Base-by-base conservation (phyloP, 2,113 vertebrate species). In the Trichomycterus rosablanca region DNA sequence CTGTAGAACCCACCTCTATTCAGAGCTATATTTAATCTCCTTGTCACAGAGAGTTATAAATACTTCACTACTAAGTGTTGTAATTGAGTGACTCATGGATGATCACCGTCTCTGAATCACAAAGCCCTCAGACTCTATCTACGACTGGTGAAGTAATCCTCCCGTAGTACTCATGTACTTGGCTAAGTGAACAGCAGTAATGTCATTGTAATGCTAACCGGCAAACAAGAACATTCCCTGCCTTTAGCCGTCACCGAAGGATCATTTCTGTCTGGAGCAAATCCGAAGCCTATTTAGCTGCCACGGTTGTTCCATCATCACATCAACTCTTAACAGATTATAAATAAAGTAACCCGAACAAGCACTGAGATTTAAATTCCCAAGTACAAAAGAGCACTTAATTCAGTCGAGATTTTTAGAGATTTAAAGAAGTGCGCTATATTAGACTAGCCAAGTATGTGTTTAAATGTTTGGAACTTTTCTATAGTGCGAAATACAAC, bases 151-250 rank as follows among this genome's bases (percentile, higher is more conserved):
- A 78, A 28, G 69, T 70, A 75, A 78, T 57, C 49, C 24, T 63
- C 28, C 28, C 54, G 68, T 75, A 67, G 70, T 77, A 71, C 39
- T 43, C 55, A 68, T 81, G 72, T 63, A 74, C 70, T 32, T 35
- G 23, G 59, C 62, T 59, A 66, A 67, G 49, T 28, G 3, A 64
- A 67, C 44, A 3, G 68, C 40, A 55, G 63, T 20, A 5, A 24
- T 6, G 59, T 63, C 70, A 79, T 66, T 4, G 56, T 78, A 73
- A 83, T 76, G 68, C 68, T 69, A 74, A 81, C 71, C 76, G 78
- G 65, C 82, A 83, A n/a, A 52, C 12, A 15, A 71, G 76, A 68
- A 81, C 66, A 63, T 73, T 75, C 66, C 63, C 68, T 48, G 54
- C 54, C 68, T 56, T 58, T 62, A 64, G 9, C 23, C 50, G 54